Base-by-base conservation (phyloP, 2,797 vertebrate genomes). In the Paguma larvata region DNA sequence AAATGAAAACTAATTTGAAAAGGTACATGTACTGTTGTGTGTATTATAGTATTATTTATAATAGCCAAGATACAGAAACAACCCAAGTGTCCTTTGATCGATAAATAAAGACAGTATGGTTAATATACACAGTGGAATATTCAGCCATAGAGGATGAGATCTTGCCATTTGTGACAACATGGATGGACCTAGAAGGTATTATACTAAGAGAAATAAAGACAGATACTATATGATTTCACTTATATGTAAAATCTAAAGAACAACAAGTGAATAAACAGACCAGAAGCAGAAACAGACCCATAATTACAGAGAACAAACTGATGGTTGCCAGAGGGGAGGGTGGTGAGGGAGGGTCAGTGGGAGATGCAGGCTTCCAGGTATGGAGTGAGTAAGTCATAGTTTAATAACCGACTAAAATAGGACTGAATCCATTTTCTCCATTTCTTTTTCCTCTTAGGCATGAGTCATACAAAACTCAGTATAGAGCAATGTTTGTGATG, bases 401-500 rank as follows among this genome's bases (percentile, higher is more conserved):
- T 38, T 38, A 38, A 44, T 89, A 78, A 82, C 27, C 63, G 86
- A 12, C 77, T 85, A 96, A 92, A 90, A 87, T 79, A n/a, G 62
- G 93, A 79, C 19, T 90, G 90, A 84, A 79, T 67, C 27, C 19
- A 67, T 38, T 53, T 75, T 97, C 46, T 97, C 91, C 72, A n/a
- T 96, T 96, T 98, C 59, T 13, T 94, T 53, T 96, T 98, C 65
- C 96, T 95, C 73, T 7, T 95, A 99, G 99, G 94, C 99, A 99
- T 7, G 99, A 99, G 56, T 99, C 99, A 62, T 99, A 99, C 97
- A 99, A 99, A 97, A 99, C 99, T 3, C 99, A 99, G 75, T 99
- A 99, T 83, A 99, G 99, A 98, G 99, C 99, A 68, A 99, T 99
- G 99, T 99, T 99, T 96, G 99, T 99, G 97, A 99, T 99, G 99